Conservation (phyloP, 2,113 vertebrate genomes). For the Gymnorhina tibicen region DNA sequence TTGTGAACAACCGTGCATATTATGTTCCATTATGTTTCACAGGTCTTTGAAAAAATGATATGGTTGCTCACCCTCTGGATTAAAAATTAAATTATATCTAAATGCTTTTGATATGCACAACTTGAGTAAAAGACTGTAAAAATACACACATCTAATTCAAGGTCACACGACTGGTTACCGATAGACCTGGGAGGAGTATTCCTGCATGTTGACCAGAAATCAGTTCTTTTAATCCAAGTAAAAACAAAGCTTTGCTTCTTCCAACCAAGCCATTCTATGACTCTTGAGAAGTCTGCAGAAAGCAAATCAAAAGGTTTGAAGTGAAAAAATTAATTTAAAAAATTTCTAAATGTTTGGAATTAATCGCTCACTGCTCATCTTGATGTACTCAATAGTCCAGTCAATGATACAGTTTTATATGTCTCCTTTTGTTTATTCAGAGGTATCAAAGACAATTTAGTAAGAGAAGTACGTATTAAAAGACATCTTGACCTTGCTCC, state of each 20-base stretch:
- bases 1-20: not conserved
- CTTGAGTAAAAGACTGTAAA: not conserved
- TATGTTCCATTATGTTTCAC: not conserved
- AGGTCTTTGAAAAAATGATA: not conserved
- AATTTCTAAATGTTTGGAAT: not conserved
- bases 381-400: not conserved
- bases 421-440: not conserved
- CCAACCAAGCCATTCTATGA: not conserved
- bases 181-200: not conserved
- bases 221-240: not conserved
- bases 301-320: not conserved
- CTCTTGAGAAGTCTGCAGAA: not conserved
- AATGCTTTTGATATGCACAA: not conserved
- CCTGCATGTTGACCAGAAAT: not conserved
- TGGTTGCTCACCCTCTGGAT: not conserved
- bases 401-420: not conserved
- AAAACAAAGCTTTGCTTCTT: not conserved
- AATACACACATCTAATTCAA: not conserved
- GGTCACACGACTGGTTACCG: not conserved
- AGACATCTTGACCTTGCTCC: constrained; percentile 27
- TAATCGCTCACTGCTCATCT: not conserved
- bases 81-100: not conserved
- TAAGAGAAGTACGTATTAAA: not conserved
- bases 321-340: not conserved
- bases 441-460: constrained; percentile 12